Conservation (phyloP, 2,113 vertebrate species). For the Anas platyrhynchos region DNA sequence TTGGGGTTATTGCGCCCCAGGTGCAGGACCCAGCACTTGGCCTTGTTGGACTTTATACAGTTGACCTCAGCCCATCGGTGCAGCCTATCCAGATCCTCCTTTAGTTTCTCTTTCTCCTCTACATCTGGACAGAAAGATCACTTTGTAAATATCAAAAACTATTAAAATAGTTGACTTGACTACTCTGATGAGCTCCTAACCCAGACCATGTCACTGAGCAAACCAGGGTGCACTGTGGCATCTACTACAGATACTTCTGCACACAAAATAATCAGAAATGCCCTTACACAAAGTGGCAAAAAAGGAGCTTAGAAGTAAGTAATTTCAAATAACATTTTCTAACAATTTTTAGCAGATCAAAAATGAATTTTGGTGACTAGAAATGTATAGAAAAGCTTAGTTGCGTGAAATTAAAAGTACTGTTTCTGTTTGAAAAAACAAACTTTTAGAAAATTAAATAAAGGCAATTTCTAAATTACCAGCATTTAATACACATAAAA, state of each 20-base stretch:
- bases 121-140: not conserved
- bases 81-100: too few relatives aligned
- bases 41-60: too few relatives aligned
- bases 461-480: not conserved
- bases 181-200: not conserved
- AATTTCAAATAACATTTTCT: not conserved
- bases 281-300: not conserved
- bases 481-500: not conserved
- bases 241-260: not conserved
- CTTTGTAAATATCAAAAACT: not conserved
- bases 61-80: too few relatives aligned
- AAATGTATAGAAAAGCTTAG: not conserved
- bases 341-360: not conserved
- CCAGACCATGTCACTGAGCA: not conserved
- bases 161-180: not conserved
- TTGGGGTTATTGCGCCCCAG: too few relatives aligned
- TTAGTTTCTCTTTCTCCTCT: not conserved
- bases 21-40: too few relatives aligned
- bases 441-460: not conserved
- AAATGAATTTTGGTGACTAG: not conserved
- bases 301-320: not conserved
- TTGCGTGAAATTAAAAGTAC: not conserved
- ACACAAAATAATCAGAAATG: not conserved
- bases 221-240: not conserved
- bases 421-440: fast-evolving